Evolutionary conservation across 2,797 vertebrate genomes (phyloP), one percentile per base, ranked within the genome.

Genomic region (Coreius guichenoti): DNA sequence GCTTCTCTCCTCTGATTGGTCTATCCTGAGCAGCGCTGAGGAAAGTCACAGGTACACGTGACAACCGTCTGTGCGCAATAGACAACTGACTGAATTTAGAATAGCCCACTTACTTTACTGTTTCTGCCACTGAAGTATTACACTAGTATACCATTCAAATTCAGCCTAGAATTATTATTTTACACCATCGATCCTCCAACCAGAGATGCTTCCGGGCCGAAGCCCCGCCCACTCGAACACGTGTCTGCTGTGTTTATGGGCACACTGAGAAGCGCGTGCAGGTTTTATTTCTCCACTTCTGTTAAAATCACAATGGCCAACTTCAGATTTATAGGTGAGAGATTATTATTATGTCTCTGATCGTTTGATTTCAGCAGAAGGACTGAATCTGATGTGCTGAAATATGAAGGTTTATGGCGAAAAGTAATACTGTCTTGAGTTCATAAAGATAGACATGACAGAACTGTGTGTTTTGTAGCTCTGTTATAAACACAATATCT

Each of bases 281-380:
- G 69, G 36, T 0, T 56, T 85, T 73, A 90, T n/a, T 81, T 54
- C 0, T 78, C 82, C 12, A 78, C 81, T 3, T 3, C 61, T 8
- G 1, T 78, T 36, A 72, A 79, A 3, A 3, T 87, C 76, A 67
- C 0, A 69, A 95, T 96, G 95, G 90, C 92, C 5, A 89, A 65
- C 49, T 58, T 89, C 73, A 93, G 14, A 67, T 93, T 95, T 49
- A 93, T 95, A 7, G 95, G 95, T 96, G 89, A 91, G 92, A 1
- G 5, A 3, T 4, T 51, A 23, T 2, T 23, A n/a, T 63, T 14
- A 7, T 45, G 56, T 39, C n/a, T 19, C 13, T 21, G 16, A 9
- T 19, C 1, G 33, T 69, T 9, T 69, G 36, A 36, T 43, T 9
- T n/a, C 23, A 12, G 16, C 36, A 21, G 68, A n/a, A 36, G 12